Percentiles rank a stretch among this genome's conserved stretches.
These are phyloP conservation scores for Gallinago jamesoni DNA, from an alignment of 2,113 vertebrate species.

Conservation along the genomic window DNA sequence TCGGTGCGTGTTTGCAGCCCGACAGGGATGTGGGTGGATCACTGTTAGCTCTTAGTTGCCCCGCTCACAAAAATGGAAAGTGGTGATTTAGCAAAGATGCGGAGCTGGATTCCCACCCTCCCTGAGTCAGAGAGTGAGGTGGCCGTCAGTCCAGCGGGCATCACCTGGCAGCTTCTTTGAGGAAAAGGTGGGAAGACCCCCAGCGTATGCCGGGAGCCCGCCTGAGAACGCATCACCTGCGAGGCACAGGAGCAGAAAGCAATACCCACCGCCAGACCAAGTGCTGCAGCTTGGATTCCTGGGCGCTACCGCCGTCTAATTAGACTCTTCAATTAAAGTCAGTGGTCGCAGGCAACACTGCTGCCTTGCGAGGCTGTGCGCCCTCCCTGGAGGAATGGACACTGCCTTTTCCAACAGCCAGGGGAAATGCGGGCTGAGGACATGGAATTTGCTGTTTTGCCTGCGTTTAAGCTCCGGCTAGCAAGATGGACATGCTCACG, in stretches of 20 bases:
- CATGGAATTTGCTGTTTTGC: background rate
- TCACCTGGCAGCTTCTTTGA: background rate
- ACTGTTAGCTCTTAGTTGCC: background rate
- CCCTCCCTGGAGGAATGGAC: background rate
- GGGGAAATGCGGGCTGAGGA: background rate
- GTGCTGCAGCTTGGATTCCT: fast-evolving
- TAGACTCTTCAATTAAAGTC: background rate
- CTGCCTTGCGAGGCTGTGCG: background rate
- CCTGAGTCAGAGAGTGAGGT: fast-evolving
- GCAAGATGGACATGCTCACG: background rate
- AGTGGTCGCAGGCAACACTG: background rate
- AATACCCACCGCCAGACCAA: no score
- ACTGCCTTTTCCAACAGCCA: background rate
- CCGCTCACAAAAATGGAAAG: background rate
- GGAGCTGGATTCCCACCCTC: background rate
- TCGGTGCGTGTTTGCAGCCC: background rate
- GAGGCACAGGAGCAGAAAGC: background rate
- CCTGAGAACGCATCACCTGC: fast-evolving
- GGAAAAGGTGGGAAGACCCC: background rate
- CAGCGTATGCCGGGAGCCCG: background rate
- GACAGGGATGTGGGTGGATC: background rate
- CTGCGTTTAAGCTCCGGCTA: background rate
- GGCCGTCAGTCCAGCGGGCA: background rate
- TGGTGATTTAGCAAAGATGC: background rate
- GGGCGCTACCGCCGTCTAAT: background rate